Conservation (phyloP, 2,797 vertebrate species). For the Rallus crepitans region DNA sequence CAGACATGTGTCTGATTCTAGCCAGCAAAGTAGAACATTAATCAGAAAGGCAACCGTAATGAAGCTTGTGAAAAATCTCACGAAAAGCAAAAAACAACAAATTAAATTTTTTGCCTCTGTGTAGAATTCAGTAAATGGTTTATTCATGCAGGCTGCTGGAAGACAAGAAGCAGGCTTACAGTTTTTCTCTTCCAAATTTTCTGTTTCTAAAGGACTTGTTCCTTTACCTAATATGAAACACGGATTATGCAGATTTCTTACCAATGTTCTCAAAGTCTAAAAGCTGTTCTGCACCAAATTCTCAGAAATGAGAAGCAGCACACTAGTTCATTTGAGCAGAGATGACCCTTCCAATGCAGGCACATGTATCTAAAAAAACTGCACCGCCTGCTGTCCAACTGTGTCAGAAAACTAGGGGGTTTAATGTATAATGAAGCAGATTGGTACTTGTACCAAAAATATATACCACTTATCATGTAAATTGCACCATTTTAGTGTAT, state of each 20-base stretch:
- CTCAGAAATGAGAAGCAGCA: neutral
- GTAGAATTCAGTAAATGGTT: conserved; percentile 45
- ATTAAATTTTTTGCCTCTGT: conserved; percentile 37
- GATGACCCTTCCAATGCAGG: neutral
- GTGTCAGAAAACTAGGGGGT: neutral
- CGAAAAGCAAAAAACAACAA: neutral
- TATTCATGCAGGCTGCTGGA: neutral
- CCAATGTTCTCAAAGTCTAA: conserved; percentile 4
- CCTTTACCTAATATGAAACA: conserved; percentile 43
- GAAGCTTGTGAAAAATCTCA: neutral
- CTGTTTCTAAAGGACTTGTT: conserved; percentile 46
- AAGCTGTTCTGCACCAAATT: neutral
- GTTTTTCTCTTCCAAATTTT: conserved; percentile 52
- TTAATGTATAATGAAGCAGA: neutral
- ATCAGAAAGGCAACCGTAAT: neutral
- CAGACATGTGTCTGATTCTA: neutral
- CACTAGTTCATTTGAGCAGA: neutral
- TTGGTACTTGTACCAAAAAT: neutral
- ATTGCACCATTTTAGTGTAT: neutral
- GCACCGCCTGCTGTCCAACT: neutral
- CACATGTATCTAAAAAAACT: neutral
- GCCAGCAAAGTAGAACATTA: neutral
- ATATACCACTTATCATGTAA: neutral
- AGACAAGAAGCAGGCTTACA: neutral
- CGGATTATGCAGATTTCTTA: conserved; percentile 50